Conservation (phyloP, 2,888 invertebrate species). For the Meteorus cinctellus region DNA sequence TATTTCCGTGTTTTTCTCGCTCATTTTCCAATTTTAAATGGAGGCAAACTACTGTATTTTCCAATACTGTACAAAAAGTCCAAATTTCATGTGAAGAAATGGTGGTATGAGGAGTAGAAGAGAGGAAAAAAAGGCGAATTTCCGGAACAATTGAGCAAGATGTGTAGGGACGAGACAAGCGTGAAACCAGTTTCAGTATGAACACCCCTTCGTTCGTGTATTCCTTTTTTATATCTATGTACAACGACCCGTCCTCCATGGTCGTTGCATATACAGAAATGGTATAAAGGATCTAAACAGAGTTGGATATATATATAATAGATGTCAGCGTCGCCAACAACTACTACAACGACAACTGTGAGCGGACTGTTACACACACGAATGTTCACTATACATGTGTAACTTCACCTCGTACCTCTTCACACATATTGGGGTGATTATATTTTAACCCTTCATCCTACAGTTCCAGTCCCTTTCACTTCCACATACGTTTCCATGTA, state of each 20-base stretch:
- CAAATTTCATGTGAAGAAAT: neutral
- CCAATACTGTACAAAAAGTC: neutral
- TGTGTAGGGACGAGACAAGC: neutral
- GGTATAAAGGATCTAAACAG: neutral
- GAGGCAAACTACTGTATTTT: neutral
- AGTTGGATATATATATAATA: neutral
- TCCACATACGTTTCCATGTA: neutral
- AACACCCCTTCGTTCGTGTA: neutral
- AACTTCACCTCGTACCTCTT: constrained; percentile 59
- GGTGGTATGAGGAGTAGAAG: neutral
- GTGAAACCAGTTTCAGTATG: neutral
- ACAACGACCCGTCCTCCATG: neutral
- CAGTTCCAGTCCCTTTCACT: constrained; percentile 5
- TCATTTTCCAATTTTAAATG: neutral
- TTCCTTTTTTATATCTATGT: neutral
- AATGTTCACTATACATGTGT: constrained; percentile 48
- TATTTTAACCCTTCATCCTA: constrained; percentile 55
- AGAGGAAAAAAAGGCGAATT: neutral
- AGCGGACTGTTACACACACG: neutral
- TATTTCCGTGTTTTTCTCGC: neutral
- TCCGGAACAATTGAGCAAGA: neutral
- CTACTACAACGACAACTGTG: neutral
- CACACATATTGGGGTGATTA: constrained; percentile 63
- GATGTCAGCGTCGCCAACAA: neutral
- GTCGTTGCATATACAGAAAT: neutral